Percentiles rank a stretch among this genome's conserved stretches.
These are phyloP conservation scores for Eristalis intricaria DNA, from an alignment of 2,888 invertebrate species.

Conservation along the genomic window DNA sequence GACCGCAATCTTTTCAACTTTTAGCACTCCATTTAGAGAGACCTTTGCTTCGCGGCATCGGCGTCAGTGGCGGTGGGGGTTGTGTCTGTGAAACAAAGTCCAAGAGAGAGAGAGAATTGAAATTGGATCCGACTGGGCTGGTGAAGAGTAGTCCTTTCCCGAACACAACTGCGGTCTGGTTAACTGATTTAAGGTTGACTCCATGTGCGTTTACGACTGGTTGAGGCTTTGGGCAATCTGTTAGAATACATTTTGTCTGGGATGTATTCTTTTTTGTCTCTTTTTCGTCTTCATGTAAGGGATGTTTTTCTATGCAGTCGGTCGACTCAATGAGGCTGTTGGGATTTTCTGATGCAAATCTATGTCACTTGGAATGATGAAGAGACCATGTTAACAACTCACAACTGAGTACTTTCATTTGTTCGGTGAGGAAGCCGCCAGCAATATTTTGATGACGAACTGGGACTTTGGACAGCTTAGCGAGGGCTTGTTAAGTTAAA, in stretches of 20 bases:
- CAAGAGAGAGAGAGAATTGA: constrained; percentile 35
- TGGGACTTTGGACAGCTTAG: no score
- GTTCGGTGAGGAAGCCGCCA: background rate
- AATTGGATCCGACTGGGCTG: constrained; percentile 49
- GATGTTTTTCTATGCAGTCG: background rate
- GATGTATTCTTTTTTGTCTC: background rate
- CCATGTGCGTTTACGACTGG: constrained; percentile 33
- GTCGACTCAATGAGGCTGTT: background rate
- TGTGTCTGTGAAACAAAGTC: constrained; percentile 56
- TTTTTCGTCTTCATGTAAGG: background rate
- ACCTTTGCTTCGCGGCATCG: constrained; percentile 18
- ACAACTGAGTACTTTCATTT: background rate
- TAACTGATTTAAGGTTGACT: constrained; percentile 62
- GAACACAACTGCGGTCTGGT: constrained; percentile 22
- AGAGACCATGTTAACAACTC: background rate
- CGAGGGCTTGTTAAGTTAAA: no score
- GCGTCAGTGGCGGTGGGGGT: background rate
- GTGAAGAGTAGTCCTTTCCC: constrained; percentile 35
- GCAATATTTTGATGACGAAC: no score
- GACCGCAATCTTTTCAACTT: constrained; percentile 72
- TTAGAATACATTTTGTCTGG: background rate
- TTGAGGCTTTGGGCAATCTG: background rate
- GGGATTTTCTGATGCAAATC: background rate
- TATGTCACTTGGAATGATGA: background rate
- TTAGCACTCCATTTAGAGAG: constrained; percentile 69